Conservation (phyloP, 2,113 vertebrate species). For the Catharus minimus region DNA sequence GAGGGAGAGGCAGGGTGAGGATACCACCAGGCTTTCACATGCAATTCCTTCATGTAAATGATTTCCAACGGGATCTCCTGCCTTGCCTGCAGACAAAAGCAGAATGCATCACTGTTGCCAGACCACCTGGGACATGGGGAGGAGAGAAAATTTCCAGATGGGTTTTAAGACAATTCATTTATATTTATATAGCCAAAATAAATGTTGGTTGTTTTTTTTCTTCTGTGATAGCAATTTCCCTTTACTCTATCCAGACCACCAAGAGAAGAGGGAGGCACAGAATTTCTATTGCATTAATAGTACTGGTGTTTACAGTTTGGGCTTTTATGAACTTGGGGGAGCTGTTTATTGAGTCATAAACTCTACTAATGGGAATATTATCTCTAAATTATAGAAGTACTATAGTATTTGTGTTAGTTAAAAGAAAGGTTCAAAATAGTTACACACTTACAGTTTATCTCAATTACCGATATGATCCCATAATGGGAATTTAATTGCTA, state of each 20-base stretch:
- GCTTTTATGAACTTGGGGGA: slow-evolving; percentile 79
- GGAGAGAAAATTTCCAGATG: slow-evolving; percentile 66
- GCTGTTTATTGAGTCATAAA: slow-evolving; percentile 80
- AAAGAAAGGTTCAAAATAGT: slow-evolving; percentile 71
- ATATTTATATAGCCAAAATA: slow-evolving; percentile 74
- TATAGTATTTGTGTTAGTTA: slow-evolving; percentile 65
- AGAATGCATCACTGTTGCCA: slow-evolving; percentile 53
- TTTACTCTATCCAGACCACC: slow-evolving; percentile 74
- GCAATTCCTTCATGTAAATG: slow-evolving; percentile 20
- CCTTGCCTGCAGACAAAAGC: slow-evolving; percentile 52
- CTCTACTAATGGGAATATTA: slow-evolving; percentile 79
- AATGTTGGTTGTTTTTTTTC: slow-evolving; percentile 43
- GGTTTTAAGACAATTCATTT: slow-evolving; percentile 68
- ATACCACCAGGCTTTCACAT: slow-evolving; percentile 7
- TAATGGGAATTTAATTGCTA: slow-evolving; percentile 78
- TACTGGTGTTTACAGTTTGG: slow-evolving; percentile 70
- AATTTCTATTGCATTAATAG: slow-evolving; percentile 74
- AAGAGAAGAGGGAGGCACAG: slow-evolving; percentile 67
- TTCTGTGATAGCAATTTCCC: slow-evolving; percentile 64
- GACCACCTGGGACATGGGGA: slow-evolving; percentile 68
- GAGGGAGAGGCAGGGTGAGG: slow-evolving; percentile 20
- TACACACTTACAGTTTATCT: slow-evolving; percentile 67
- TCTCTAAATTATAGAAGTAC: slow-evolving; percentile 76
- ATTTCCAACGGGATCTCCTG: slow-evolving; percentile 49
- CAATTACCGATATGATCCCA: slow-evolving; percentile 70